Base-by-base conservation (phyloP, 2,888 invertebrate species). In the Agrotis exclamationis region DNA sequence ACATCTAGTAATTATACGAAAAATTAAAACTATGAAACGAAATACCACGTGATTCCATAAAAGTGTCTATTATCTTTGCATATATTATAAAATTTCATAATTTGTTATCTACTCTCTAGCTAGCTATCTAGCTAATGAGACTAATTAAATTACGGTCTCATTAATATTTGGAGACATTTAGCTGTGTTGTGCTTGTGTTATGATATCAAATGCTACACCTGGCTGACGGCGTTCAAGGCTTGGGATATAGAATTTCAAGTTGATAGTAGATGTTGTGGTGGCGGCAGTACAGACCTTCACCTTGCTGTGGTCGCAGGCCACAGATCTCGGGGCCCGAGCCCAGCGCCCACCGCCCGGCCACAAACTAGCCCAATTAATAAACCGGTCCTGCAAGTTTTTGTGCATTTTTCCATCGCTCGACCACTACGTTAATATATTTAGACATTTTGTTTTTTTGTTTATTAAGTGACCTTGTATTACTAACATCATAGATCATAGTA, bases 361-460 rank as follows among this genome's bases (percentile, higher is more conserved):
- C 51, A 33, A 72, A 69, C 51, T 67, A 60, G 63, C 53, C 74
- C 60, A 80, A 83, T 83, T 79, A 79, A 22, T n/a, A 57, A 79
- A 85, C 84, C 53, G 71, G 84, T 77, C 76, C 60, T 33, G 57
- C 80, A 14, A 65, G 59, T 80, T 85, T 83, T 80, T 81, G 59
- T 76, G 54, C 65, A 63, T 62, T 57, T 84, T 70, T 67, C 69
- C 59, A 51, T 62, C 50, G 79, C 58, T 51, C 47, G 14, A 50
- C 28, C 33, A 66, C 64, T 33, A 57, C 20, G 18, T 47, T 77
- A 62, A 57, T 69, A 71, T 53, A 50, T 67, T 56, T 57, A 70
- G 59, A 63, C 11, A 63, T 70, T 20, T 66, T 60, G 54, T 58
- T 68, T 50, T 60, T 64, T 20, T 54, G 50, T 44, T 65, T 56